These are phyloP conservation scores for Gymnoscopelus microlampas DNA, from an alignment of 2,797 vertebrate species.

Conservation along the genomic window DNA sequence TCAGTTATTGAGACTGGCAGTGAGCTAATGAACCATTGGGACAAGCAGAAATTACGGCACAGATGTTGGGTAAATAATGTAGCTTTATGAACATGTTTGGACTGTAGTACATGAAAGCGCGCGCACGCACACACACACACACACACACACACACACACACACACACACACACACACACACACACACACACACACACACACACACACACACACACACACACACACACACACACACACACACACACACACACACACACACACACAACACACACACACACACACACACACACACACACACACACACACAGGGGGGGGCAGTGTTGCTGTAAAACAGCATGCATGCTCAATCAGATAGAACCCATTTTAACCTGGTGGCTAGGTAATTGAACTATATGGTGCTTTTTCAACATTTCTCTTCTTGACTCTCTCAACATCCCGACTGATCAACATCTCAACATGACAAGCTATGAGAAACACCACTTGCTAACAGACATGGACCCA, in stretches of 20 bases:
- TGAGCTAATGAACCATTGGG: slow-evolving; percentile 51
- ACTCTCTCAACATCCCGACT: slow-evolving; percentile 16
- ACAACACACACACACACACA: slow-evolving; percentile 23
- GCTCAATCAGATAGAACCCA: no score
- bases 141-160: not conserved
- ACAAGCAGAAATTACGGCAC: slow-evolving; percentile 38
- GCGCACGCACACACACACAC: slow-evolving; percentile 43
- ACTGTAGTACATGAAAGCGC: slow-evolving; percentile 21
- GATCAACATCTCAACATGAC: slow-evolving; percentile 28
- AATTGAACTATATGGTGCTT: no score
- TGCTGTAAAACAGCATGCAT: not conserved
- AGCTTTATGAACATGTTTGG: slow-evolving; percentile 59
- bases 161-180: slow-evolving; percentile 22
- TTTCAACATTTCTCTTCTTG: slow-evolving; percentile 6
- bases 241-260: not conserved
- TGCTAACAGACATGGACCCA: not conserved
- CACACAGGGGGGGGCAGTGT: no score
- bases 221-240: slow-evolving; percentile 38
- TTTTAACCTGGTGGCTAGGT: no score
- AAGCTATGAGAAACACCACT: slow-evolving; percentile 41
- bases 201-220: no score
- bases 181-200: slow-evolving; percentile 4
- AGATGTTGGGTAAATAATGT: slow-evolving; percentile 61
- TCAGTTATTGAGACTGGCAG: slow-evolving; percentile 47
- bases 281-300: slow-evolving; percentile 5